Evolutionary conservation across 2,797 vertebrate species (phyloP), one percentile per base, ranked within the genome.

Genomic region (Hypotaenidia philippensis): DNA sequence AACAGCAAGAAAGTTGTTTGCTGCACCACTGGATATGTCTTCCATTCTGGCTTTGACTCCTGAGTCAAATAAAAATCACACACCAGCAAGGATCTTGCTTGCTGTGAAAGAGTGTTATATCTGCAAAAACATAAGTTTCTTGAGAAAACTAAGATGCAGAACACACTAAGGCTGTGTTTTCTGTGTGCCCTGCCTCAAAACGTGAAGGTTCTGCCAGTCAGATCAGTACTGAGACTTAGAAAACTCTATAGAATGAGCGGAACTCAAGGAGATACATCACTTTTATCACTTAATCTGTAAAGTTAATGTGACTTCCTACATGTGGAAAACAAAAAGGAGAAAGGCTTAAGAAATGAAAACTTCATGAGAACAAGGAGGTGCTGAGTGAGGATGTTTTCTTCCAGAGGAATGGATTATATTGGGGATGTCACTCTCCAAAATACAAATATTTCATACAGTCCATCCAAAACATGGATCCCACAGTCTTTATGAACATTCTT

Each of bases 251-350:
- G 70, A 74, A 55, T 27, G 12, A 69, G 34, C 29, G 34, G 52
- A 23, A 29, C 10, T 55, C 7, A 66, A 41, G 4, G 10, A 85
- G 27, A 47, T 26, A 69, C 76, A 57, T 29, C 8, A 27, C 13
- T 57, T 69, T 9, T 18, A 36, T 55, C 55, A 11, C 55, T 78
- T 71, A 6, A 32, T 77, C 13, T 69, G 41, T 10, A 61, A 41
- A 83, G 4, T 17, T 31, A 41, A 50, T 0, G 0, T 4, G 7
- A 31, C 29, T 70, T 81, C 29, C 14, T 53, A 31, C 6, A 9
- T 7, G 5, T 22, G 13, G 38, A 41, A 61, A 84, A 47, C 3
- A 16, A 23, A 60, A 31, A 61, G 13, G 12, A 78, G 3, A n/a
- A 0, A 1, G 11, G 50, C 13, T 40, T 38, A 47, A 78, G 75